A percentile compares a stretch with the other conserved stretches of the same genome.
Evolutionary conservation across 2,113 vertebrate genomes (phyloP).

Genomic region (Esox niger): DNA sequence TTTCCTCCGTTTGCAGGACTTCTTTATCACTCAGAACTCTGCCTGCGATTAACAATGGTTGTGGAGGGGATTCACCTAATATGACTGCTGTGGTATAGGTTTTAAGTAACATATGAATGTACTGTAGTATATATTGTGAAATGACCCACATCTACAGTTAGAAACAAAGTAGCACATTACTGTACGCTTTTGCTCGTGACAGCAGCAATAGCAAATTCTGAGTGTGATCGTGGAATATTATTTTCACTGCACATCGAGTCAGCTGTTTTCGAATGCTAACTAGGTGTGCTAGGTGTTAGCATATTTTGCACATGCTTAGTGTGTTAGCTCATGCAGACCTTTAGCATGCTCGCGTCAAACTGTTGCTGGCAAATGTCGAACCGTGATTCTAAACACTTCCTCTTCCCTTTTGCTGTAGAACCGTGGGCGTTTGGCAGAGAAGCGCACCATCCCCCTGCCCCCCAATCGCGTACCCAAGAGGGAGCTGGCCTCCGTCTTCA

Average conservation of each 20-base stretch:
- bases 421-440: slow-evolving; percentile 95
- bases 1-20: slow-evolving; percentile 30
- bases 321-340: no score
- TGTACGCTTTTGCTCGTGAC: slow-evolving; percentile 1
- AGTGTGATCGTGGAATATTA: slow-evolving; percentile 10
- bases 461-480: slow-evolving; percentile 86
- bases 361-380: not conserved
- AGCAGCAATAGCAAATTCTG: slow-evolving; percentile 1
- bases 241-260: not conserved
- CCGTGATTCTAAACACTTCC: slow-evolving; percentile 33
- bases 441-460: slow-evolving; percentile 87
- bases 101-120: no score
- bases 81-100: not conserved
- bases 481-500: slow-evolving; percentile 84
- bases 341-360: not conserved
- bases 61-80: not conserved
- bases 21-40: not conserved
- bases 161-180: no score
- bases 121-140: no score
- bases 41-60: not conserved
- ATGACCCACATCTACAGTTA: no score
- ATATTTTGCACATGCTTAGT: not conserved
- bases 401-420: slow-evolving; percentile 73
- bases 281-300: slow-evolving; percentile 4
- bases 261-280: not conserved